phyloP scores from a whole-genome alignment of 2,113 vertebrate species.

The Isurus oxyrinchus region DNA sequence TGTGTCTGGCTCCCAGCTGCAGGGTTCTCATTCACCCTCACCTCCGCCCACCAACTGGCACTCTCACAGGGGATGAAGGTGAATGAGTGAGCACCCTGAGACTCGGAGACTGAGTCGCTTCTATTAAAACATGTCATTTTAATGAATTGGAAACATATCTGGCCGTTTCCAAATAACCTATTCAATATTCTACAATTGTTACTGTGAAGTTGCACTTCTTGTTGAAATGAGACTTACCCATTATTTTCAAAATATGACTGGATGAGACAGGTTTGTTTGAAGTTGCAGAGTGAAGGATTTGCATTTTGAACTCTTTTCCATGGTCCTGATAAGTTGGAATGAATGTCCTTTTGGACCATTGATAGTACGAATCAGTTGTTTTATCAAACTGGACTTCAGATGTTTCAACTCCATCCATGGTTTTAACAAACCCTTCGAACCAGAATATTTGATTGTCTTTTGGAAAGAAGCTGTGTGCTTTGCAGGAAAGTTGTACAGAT shows the following conservation, averaged over 20 bases:
- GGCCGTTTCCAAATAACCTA: background rate
- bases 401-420: background rate
- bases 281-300: conserved; percentile 5
- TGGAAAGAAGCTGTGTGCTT: background rate
- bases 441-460: background rate
- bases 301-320: background rate
- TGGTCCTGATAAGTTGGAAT: background rate
- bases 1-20: too few species aligned
- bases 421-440: background rate
- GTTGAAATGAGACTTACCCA: background rate
- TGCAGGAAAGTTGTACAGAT: background rate
- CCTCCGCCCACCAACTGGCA: too few species aligned
- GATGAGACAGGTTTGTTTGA: background rate
- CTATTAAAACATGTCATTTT: background rate
- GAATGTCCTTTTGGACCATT: background rate
- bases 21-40: too few species aligned
- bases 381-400: background rate
- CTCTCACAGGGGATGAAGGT: too few species aligned
- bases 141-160: background rate
- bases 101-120: background rate
- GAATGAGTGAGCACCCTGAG: too few species aligned
- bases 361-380: background rate
- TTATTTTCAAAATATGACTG: background rate
- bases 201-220: background rate
- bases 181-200: background rate